Evolutionary conservation across 2,797 vertebrate genomes (phyloP).

Genomic region (Dermochelys coriacea): DNA sequence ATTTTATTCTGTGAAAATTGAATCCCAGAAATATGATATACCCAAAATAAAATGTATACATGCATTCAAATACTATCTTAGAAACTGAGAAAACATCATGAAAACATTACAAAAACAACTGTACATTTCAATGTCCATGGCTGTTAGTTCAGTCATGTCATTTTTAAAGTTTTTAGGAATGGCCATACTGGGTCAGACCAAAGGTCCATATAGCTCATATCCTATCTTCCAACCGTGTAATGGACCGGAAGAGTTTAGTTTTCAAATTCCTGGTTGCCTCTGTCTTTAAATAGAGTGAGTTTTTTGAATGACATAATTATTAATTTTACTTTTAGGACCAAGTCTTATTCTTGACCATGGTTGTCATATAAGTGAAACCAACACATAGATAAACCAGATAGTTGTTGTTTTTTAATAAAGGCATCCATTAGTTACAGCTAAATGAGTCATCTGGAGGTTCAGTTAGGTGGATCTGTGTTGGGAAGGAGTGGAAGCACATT

Average conservation of each 20-base stretch:
- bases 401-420: background rate
- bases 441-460: rapidly evolving
- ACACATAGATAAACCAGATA: rapidly evolving
- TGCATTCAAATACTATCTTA: background rate
- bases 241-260: background rate
- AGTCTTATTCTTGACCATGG: rapidly evolving
- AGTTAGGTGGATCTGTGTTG: background rate
- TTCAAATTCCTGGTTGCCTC: background rate
- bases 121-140: background rate
- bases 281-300: background rate
- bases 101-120: background rate
- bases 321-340: background rate
- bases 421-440: background rate
- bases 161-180: background rate
- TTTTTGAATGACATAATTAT: background rate
- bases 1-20: background rate
- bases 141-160: background rate
- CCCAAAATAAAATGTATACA: background rate
- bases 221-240: too few relatives aligned
- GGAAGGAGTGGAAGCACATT: background rate
- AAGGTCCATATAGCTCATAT: too few relatives aligned
- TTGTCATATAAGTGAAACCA: background rate
- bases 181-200: too few relatives aligned
- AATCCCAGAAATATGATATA: background rate
- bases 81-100: background rate